These are phyloP conservation scores for Sweltsa coloradensis DNA, from an alignment of 1,140 invertebrate genomes.

Conservation along the genomic window DNA sequence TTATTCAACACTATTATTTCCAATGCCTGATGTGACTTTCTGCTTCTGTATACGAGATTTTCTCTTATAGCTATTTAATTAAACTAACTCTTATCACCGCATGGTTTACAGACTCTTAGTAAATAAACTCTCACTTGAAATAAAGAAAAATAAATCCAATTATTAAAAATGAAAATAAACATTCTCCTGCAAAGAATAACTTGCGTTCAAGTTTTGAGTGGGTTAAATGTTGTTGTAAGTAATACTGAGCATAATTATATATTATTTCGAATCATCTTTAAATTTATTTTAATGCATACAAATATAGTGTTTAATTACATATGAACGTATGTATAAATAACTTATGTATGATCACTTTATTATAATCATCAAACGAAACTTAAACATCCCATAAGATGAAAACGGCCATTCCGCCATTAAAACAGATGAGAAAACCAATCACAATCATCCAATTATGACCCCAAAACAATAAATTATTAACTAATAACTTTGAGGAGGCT, in stretches of 20 bases:
- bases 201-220: too few relatives aligned
- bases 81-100: background rate
- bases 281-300: too few relatives aligned
- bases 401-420: too few relatives aligned
- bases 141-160: background rate
- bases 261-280: too few relatives aligned
- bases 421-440: too few relatives aligned
- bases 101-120: constrained; percentile 1
- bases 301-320: constrained; percentile 11
- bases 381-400: constrained; percentile 3
- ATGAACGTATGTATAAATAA: background rate
- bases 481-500: constrained; percentile 15
- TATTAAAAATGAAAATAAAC: too few relatives aligned
- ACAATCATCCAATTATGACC: too few relatives aligned
- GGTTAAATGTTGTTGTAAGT: too few relatives aligned
- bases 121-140: background rate
- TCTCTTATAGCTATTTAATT: background rate
- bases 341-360: constrained; percentile 5
- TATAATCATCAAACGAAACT: constrained; percentile 4
- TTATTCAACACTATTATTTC: too few relatives aligned
- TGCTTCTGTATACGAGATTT: background rate
- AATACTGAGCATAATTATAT: background rate
- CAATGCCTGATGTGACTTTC: background rate
- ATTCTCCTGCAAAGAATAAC: too few relatives aligned
- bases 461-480: constrained; percentile 4